Conservation (phyloP, 2,797 vertebrate genomes). For the Pseudochaenichthys georgianus region DNA sequence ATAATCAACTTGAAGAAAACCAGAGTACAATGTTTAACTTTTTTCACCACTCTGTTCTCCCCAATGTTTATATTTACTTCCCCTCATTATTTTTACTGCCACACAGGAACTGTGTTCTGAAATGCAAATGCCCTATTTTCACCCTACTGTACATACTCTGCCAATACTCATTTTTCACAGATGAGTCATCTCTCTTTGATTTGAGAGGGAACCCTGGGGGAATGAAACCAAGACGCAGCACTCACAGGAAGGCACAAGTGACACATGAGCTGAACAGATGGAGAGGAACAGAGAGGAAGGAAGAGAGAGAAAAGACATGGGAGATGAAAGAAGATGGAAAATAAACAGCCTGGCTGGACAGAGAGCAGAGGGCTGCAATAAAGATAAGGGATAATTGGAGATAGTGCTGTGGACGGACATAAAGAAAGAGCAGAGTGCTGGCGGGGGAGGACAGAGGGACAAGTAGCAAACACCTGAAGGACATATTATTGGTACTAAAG, state of each 20-base stretch:
- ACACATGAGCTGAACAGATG: slow-evolving; percentile 45
- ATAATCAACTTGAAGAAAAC: slow-evolving; percentile 50
- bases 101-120: slow-evolving; percentile 40
- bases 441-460: slow-evolving; percentile 1
- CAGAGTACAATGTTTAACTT: slow-evolving; percentile 43
- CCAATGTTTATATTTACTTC: slow-evolving; percentile 51
- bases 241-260: slow-evolving; percentile 36
- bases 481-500: background rate
- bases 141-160: slow-evolving; percentile 44
- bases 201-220: slow-evolving; percentile 54
- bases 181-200: slow-evolving; percentile 71
- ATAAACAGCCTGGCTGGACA: slow-evolving; percentile 26
- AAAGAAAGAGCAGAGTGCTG: background rate
- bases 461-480: background rate
- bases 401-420: slow-evolving; percentile 8
- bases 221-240: slow-evolving; percentile 52
- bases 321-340: slow-evolving; percentile 19
- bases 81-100: slow-evolving; percentile 41
- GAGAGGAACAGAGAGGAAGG: slow-evolving; percentile 18
- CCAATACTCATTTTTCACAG: slow-evolving; percentile 56
- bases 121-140: slow-evolving; percentile 53
- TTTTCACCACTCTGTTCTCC: slow-evolving; percentile 25
- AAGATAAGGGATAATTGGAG: slow-evolving; percentile 4
- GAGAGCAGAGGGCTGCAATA: slow-evolving; percentile 13
- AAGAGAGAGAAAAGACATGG: background rate